A percentile compares a stretch with the other conserved stretches of the same genome.
Conservation (phyloP, 2,888 invertebrate genomes). For the Leptinotarsa tumamoca region DNA sequence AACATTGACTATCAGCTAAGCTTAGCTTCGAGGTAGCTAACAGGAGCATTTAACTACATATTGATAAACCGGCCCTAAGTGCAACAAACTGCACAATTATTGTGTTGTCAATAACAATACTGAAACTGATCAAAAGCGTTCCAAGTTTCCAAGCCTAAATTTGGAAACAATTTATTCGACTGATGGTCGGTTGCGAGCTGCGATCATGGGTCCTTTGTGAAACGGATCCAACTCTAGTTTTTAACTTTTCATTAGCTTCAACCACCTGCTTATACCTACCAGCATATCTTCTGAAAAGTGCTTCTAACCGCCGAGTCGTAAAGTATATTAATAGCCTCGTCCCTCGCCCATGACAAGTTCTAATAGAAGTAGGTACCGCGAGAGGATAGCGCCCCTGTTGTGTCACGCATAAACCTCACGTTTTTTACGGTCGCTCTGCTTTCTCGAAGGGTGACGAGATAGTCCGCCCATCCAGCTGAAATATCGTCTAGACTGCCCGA, state of each 20-base stretch:
- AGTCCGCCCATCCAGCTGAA: background rate
- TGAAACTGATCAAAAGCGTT: too few relatives aligned
- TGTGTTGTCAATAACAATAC: too few relatives aligned
- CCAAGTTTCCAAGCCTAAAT: too few relatives aligned
- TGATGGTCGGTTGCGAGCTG: too few relatives aligned
- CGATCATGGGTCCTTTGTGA: too few relatives aligned
- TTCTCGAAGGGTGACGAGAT: conserved; percentile 4
- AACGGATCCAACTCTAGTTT: too few relatives aligned
- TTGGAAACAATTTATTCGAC: too few relatives aligned
- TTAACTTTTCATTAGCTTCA: background rate
- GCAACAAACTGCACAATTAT: too few relatives aligned
- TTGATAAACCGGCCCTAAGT: too few relatives aligned
- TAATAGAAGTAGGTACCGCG: background rate
- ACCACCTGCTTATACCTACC: background rate
- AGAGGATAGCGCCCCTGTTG: background rate
- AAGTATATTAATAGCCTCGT: conserved; percentile 1
- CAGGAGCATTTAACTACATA: too few relatives aligned
- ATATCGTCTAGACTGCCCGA: background rate
- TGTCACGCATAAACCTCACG: background rate
- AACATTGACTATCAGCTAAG: too few relatives aligned
- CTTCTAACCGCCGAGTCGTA: background rate
- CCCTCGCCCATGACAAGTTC: conserved; percentile 7
- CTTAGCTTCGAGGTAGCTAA: too few relatives aligned
- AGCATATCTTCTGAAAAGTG: background rate
- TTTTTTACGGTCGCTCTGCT: conserved; percentile 9